Percentiles rank a stretch among this genome's conserved stretches.
Conservation (phyloP, 1,140 invertebrate genomes). For the Galleria mellonella region DNA sequence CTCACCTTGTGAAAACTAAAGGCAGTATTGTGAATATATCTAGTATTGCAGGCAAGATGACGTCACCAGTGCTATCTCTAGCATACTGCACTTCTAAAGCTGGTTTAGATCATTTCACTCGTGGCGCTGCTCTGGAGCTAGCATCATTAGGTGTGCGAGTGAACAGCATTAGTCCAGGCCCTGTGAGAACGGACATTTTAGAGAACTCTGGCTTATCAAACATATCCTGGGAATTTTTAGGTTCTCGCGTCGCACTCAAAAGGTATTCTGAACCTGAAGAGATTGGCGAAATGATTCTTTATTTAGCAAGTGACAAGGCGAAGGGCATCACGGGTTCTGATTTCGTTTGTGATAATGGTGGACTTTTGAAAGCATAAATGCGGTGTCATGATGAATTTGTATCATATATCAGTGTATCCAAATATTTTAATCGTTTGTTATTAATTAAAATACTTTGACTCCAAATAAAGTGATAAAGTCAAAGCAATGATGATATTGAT, state of each 20-base stretch:
- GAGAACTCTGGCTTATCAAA: constrained; percentile 78
- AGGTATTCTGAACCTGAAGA: constrained; percentile 13
- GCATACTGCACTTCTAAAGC: constrained; percentile 32
- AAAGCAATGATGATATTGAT: too few species aligned
- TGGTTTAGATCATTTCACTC: constrained; percentile 36
- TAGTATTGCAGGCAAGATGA: constrained; percentile 71
- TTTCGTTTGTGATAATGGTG: constrained; percentile 16
- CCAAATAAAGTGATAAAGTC: too few species aligned
- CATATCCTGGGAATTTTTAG: constrained; percentile 36
- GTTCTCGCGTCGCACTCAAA: too few species aligned
- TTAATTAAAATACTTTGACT: too few species aligned
- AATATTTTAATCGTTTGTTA: too few species aligned
- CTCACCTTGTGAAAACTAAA: constrained; percentile 79
- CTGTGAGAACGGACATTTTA: constrained; percentile 84
- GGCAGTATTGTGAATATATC: constrained; percentile 87
- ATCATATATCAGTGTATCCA: too few species aligned
- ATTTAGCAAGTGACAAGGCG: constrained; percentile 21
- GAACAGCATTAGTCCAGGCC: constrained; percentile 88
- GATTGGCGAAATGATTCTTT: constrained; percentile 20
- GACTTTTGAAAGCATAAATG: too few species aligned
- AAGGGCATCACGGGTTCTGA: constrained; percentile 22
- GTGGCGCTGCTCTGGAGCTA: constrained; percentile 83
- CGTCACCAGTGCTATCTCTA: too few species aligned
- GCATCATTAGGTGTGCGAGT: constrained; percentile 85
- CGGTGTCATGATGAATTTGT: too few species aligned